Evolutionary conservation across 2,888 invertebrate species (phyloP).

Genomic region (Eueremaeus valkanovi): DNA sequence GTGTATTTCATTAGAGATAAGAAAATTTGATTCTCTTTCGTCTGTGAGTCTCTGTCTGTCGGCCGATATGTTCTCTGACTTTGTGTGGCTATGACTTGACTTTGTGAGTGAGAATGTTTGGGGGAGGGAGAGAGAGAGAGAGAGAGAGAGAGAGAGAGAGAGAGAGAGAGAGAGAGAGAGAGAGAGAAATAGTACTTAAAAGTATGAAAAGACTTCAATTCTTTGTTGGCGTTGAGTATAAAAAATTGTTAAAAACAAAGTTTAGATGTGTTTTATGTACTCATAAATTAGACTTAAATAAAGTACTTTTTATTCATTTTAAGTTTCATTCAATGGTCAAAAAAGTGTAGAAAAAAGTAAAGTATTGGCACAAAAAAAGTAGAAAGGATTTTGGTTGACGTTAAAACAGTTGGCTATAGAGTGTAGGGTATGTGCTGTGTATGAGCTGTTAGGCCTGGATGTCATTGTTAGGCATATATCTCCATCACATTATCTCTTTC

Average conservation of each 20-base stretch:
- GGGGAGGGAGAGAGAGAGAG: too few relatives aligned
- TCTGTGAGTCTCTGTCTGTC: too few relatives aligned
- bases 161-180: too few relatives aligned
- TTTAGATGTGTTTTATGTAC: background rate
- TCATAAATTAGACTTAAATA: constrained; percentile 32
- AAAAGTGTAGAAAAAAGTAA: background rate
- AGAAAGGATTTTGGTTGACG: background rate
- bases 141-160: too few relatives aligned
- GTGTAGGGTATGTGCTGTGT: constrained; percentile 7
- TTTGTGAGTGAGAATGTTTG: too few relatives aligned
- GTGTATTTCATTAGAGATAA: too few relatives aligned
- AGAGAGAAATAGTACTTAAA: too few relatives aligned
- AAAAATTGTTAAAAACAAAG: background rate
- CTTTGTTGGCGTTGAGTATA: background rate
- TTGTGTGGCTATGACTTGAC: too few relatives aligned
- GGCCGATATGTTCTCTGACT: too few relatives aligned
- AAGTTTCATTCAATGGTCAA: constrained; percentile 29
- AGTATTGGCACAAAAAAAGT: background rate
- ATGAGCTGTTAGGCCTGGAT: background rate
- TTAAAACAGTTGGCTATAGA: background rate
- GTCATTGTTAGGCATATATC: constrained; percentile 11
- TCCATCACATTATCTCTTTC: constrained; percentile 29
- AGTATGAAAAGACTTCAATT: too few relatives aligned
- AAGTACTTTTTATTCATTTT: constrained; percentile 25
- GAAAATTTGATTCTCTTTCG: too few relatives aligned